Evolutionary conservation across 92 coral and sea anemone genomes (phyloP).

Genomic region (Phenganax subtilis): DNA sequence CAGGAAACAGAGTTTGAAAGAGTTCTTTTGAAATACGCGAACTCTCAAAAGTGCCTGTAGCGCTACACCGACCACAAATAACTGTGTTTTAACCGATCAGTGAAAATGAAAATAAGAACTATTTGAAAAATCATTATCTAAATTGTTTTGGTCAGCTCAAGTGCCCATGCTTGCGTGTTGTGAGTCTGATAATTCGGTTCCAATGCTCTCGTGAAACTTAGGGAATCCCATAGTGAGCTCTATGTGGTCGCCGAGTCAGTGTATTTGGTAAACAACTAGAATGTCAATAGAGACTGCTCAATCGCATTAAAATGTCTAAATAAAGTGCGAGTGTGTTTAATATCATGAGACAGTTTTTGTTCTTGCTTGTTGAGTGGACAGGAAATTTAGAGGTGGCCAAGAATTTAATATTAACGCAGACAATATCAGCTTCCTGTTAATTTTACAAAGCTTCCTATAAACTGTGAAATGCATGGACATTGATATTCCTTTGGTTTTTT

Average conservation of each 20-base stretch:
- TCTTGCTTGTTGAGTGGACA: not conserved
- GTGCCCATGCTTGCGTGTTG: slow-evolving; percentile 1
- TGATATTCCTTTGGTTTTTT: no score
- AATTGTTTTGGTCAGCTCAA: not conserved
- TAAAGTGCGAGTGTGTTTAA: not conserved
- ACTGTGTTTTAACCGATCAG: not conserved
- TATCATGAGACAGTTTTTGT: not conserved
- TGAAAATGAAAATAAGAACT: not conserved
- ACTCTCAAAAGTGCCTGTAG: slow-evolving; percentile 15
- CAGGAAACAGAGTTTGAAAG: slow-evolving; percentile 32
- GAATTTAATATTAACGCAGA: not conserved
- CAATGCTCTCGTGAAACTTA: not conserved
- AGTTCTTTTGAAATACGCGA: slow-evolving; percentile 23
- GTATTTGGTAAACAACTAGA: not conserved
- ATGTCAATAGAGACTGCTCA: not conserved
- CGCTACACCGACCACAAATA: no score
- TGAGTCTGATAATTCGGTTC: not conserved
- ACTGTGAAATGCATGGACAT: not conserved
- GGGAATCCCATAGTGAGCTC: not conserved
- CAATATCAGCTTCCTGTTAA: slow-evolving; percentile 10
- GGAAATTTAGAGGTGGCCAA: slow-evolving; percentile 6
- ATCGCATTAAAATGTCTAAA: slow-evolving; percentile 11
- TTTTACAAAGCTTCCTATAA: not conserved
- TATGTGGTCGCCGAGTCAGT: not conserved
- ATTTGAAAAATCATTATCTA: not conserved